Evolutionary conservation across 2,888 invertebrate genomes (phyloP), one percentile per base, ranked within the genome.

Genomic region (Euphydryas editha): DNA sequence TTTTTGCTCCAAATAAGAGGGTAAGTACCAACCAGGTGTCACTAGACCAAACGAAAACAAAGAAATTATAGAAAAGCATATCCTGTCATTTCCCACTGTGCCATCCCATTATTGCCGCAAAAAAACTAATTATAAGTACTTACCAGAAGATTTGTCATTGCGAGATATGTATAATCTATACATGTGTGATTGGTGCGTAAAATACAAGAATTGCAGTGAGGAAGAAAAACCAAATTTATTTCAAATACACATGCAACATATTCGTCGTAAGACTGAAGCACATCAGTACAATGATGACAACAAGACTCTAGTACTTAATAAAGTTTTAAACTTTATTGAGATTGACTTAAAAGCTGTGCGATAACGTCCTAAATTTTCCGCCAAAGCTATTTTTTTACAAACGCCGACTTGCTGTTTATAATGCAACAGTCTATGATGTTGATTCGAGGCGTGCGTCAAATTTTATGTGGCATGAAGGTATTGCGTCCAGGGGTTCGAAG

Each of bases 331-430:
- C 58, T 71, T 71, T 36, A 69, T 46, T 59, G 69, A 72, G 60
- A 69, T 66, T 66, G 69, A 69, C 51, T 63, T 70, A 42, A 61
- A 69, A 54, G 67, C 71, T 17, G 70, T 70, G 59, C 70, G 68
- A 56, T 59, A 47, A 20, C 20, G 47, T 20, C 47, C 47, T 11
- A 47, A 20, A 18, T 11, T 47, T 20, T 47, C 8, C 18, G 47
- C 47, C 3, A 47, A 47, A n/a, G n/a, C n/a, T n/a, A 20, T n/a
- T 47, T 47, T 47, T 20, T 47, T 47, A 47, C 47, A 47, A 47
- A 47, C 47, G n/a, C 8, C 47, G 47, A 47, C 18, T 47, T 47
- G 47, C 47, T 20, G 20, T 47, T 8, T n/a, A n/a, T n/a, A n/a
- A n/a, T n/a, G n/a, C n/a, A n/a, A n/a, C n/a, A n/a, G n/a, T n/a